Evolutionary conservation across 1,140 invertebrate species (phyloP).

Genomic region (Drosophila athabasca): DNA sequence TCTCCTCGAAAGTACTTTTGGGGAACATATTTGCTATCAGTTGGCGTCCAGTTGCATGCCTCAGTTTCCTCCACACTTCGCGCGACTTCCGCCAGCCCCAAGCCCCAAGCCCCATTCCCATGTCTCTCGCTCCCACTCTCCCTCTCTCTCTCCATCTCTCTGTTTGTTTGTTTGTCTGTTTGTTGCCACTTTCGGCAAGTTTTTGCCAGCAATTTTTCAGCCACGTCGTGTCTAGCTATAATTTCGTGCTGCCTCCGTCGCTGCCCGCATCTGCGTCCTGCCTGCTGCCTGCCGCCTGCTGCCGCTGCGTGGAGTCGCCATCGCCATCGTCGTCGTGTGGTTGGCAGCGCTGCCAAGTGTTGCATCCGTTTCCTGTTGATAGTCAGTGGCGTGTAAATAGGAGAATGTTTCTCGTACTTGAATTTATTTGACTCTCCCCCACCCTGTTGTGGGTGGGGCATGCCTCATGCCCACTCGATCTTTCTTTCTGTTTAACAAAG

Average conservation of each 20-base stretch:
- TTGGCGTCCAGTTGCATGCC: constrained; percentile 73
- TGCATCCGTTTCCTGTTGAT: constrained; percentile 76
- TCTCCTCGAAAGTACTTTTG: constrained; percentile 67
- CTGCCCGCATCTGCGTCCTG: too few relatives aligned
- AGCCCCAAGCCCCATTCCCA: neutral
- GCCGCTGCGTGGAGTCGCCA: constrained; percentile 2
- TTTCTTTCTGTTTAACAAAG: constrained; percentile 71
- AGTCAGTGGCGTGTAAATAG: constrained; percentile 74
- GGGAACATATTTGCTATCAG: constrained; percentile 81
- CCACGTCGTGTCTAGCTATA: constrained; percentile 70
- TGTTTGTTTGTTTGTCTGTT: constrained; percentile 58
- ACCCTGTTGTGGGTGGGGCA: neutral
- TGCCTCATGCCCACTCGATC: constrained; percentile 20
- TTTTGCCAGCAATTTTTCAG: constrained; percentile 63
- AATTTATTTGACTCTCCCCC: constrained; percentile 57
- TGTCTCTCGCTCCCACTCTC: constrained; percentile 25
- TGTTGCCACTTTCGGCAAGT: constrained; percentile 66
- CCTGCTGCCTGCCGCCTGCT: neutral
- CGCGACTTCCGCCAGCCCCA: constrained; percentile 9
- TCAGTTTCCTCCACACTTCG: constrained; percentile 5
- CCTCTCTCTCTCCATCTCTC: constrained; percentile 30
- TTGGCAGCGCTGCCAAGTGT: constrained; percentile 75
- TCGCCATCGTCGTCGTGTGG: constrained; percentile 44
- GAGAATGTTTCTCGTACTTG: constrained; percentile 63
- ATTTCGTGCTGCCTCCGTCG: constrained; percentile 43